phyloP scores from a whole-genome alignment of 2,888 invertebrate species.

The Lamellibrachia columna region DNA sequence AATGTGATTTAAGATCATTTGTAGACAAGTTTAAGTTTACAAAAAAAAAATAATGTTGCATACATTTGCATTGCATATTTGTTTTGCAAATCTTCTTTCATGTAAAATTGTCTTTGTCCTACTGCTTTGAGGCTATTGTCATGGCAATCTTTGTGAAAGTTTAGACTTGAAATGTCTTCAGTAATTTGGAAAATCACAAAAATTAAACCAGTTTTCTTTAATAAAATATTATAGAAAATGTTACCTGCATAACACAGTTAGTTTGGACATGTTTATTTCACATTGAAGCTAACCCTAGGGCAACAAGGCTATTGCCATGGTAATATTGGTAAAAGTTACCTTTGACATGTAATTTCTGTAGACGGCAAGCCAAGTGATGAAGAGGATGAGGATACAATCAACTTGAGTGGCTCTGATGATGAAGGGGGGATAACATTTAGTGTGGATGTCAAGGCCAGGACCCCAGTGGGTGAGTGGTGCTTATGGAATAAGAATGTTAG shows the following conservation, averaged over 20 bases:
- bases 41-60: not conserved
- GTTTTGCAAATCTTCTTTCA: not conserved
- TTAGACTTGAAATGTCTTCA: not conserved
- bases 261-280: not conserved
- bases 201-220: not conserved
- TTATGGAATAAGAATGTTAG: not conserved
- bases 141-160: not conserved
- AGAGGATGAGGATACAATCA: not conserved
- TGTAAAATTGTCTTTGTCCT: not conserved
- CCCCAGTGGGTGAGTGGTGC: not conserved
- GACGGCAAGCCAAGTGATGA: not conserved
- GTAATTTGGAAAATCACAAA: not conserved
- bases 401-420: slow-evolving; percentile 11
- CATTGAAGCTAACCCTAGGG: not conserved
- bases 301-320: not conserved
- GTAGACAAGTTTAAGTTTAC: not conserved
- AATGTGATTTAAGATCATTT: not conserved
- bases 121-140: slow-evolving; percentile 8
- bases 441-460: not conserved
- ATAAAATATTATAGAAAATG: not conserved
- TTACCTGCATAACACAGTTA: not conserved
- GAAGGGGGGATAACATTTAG: slow-evolving; percentile 10
- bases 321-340: not conserved
- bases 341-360: not conserved
- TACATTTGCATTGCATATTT: slow-evolving; percentile 1